Percentiles rank a stretch among this genome's conserved stretches.
Conservation (phyloP, 64 coral and sea anemone genomes). For the Stichodactyla helianthus region DNA sequence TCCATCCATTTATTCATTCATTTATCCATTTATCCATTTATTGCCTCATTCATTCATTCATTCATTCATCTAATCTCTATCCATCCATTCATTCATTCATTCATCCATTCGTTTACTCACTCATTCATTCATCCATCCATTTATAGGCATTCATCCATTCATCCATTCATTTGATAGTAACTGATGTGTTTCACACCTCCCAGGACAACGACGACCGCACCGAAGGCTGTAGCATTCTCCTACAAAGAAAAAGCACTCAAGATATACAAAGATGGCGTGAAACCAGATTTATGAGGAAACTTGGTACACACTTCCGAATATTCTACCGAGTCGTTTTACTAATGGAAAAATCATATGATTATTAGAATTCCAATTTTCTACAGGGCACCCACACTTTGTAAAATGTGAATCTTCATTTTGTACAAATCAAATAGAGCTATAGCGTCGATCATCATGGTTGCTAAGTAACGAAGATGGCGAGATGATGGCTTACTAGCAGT, state of each 20-base stretch:
- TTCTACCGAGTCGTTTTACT: background rate
- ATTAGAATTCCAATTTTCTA: background rate
- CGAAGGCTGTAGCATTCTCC: constrained; percentile 32
- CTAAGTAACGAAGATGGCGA: background rate
- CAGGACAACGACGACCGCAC: constrained; percentile 28
- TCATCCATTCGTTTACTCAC: no score
- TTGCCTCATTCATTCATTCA: no score
- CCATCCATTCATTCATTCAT: no score
- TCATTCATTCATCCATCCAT: no score
- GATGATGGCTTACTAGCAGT: no score
- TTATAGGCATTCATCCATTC: no score
- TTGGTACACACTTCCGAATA: background rate
- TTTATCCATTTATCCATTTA: no score
- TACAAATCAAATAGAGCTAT: no score
- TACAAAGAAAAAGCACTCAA: constrained; percentile 63
- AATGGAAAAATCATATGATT: background rate
- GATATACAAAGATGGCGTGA: constrained; percentile 53
- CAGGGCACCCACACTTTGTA: background rate
- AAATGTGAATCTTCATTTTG: background rate
- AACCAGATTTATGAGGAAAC: constrained; percentile 12
- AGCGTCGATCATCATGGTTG: background rate
- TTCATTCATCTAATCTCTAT: no score
- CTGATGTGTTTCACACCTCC: background rate
- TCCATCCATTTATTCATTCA: no score
- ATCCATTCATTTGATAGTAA: background rate